A percentile compares a stretch with the other conserved stretches of the same genome.
phyloP scores from a whole-genome alignment of 2,113 vertebrate genomes.

The Platysternon megacephalum region DNA sequence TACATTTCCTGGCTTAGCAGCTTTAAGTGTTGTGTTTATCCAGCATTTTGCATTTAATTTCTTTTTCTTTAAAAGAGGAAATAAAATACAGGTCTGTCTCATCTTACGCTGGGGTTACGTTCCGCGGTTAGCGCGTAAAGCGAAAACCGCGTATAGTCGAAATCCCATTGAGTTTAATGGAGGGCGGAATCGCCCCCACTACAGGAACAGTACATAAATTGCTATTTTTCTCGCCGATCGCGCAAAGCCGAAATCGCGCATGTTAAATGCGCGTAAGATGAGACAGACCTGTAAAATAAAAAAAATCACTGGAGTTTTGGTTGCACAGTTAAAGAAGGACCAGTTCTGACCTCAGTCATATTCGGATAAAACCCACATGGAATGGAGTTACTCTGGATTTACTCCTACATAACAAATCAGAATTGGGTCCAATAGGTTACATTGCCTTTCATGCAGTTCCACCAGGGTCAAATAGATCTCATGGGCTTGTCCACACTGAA shows the following conservation, averaged over 20 bases:
- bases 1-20: neutral
- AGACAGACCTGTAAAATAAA: no score
- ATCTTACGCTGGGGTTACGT: no score
- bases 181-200: no score
- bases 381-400: neutral
- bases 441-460: neutral
- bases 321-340: neutral
- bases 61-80: neutral
- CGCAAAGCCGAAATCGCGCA: no score
- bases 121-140: no score
- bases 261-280: no score
- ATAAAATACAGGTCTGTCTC: no score
- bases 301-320: neutral
- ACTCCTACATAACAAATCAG: neutral
- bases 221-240: no score
- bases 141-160: no score
- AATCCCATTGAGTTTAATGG: no score
- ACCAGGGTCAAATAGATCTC: neutral
- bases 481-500: neutral
- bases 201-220: no score
- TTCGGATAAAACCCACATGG: neutral
- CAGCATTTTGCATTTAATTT: neutral
- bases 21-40: neutral
- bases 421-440: neutral
- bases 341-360: neutral